phyloP scores from a whole-genome alignment of 2,888 invertebrate genomes.

The Zygothrica quintamaculata region DNA sequence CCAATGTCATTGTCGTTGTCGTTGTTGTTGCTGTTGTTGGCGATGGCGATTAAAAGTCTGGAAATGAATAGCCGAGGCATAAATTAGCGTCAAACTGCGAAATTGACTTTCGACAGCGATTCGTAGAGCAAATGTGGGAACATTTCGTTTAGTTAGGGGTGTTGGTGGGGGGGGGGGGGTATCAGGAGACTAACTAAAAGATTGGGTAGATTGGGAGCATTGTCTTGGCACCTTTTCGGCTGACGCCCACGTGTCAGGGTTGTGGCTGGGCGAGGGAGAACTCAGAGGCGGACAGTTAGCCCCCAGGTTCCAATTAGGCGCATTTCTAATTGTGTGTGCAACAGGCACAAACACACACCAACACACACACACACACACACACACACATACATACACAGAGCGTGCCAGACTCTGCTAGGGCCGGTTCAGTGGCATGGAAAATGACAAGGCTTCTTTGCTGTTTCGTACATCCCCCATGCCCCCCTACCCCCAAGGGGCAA shows the following conservation, averaged over 20 bases:
- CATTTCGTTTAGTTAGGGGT: constrained; percentile 16
- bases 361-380: constrained; percentile 1
- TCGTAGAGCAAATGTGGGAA: constrained; percentile 18
- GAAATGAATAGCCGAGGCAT: constrained; percentile 51
- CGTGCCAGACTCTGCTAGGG: constrained; percentile 31
- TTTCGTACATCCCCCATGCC: neutral
- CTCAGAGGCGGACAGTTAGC: constrained; percentile 6
- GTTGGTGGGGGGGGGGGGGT: neutral
- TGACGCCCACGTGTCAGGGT: constrained; percentile 4
- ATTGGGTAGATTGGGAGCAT: no score
- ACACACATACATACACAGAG: constrained; percentile 1
- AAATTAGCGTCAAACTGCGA: constrained; percentile 73
- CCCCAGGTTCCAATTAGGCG: constrained; percentile 69
- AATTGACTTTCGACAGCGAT: constrained; percentile 57
- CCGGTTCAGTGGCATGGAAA: constrained; percentile 72
- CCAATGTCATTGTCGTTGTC: neutral
- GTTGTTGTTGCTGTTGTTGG: neutral
- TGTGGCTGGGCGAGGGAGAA: neutral
- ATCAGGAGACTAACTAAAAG: neutral
- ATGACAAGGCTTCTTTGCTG: constrained; percentile 55
- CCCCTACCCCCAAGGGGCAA: constrained; percentile 12
- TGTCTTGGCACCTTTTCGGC: constrained; percentile 26
- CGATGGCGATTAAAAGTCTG: constrained; percentile 20
- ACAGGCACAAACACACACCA: constrained; percentile 42
- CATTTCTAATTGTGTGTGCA: constrained; percentile 57